Conservation (phyloP, 1,140 invertebrate species). For the Lepidostoma basale region DNA sequence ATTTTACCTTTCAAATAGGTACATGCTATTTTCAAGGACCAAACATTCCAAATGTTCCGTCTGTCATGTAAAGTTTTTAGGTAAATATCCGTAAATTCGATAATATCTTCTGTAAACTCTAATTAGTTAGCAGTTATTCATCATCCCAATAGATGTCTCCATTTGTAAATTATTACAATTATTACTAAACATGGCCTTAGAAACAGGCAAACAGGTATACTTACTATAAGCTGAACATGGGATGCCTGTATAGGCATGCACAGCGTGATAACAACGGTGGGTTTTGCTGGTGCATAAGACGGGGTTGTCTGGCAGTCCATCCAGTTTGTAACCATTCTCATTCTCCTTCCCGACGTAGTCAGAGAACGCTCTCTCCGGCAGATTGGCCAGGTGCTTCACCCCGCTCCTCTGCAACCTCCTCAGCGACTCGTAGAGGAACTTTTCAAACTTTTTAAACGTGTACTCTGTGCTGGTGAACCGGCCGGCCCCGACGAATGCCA, state of each 20-base stretch:
- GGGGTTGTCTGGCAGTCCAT: slow-evolving; percentile 62
- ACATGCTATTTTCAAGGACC: too few relatives aligned
- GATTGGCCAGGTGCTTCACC: slow-evolving; percentile 66
- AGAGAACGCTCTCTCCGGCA: slow-evolving; percentile 61
- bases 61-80: too few relatives aligned
- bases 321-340: slow-evolving; percentile 55
- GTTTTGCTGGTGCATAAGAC: slow-evolving; percentile 81
- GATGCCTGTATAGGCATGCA: slow-evolving; percentile 88
- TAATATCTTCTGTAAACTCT: too few relatives aligned
- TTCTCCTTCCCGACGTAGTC: slow-evolving; percentile 49
- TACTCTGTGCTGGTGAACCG: slow-evolving; percentile 74
- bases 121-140: too few relatives aligned
- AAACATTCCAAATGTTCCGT: too few relatives aligned
- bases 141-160: too few relatives aligned
- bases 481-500: slow-evolving; percentile 69
- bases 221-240: slow-evolving; percentile 84
- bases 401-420: slow-evolving; percentile 75
- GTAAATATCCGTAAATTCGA: too few relatives aligned
- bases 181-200: too few relatives aligned
- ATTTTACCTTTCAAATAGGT: too few relatives aligned
- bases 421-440: slow-evolving; percentile 88
- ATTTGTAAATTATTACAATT: too few relatives aligned
- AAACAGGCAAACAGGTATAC: too few relatives aligned
- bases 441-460: slow-evolving; percentile 87
- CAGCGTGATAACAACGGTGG: slow-evolving; percentile 85